Conservation (phyloP, 2,888 invertebrate species). For the Sphaerolaimus hirsutus region DNA sequence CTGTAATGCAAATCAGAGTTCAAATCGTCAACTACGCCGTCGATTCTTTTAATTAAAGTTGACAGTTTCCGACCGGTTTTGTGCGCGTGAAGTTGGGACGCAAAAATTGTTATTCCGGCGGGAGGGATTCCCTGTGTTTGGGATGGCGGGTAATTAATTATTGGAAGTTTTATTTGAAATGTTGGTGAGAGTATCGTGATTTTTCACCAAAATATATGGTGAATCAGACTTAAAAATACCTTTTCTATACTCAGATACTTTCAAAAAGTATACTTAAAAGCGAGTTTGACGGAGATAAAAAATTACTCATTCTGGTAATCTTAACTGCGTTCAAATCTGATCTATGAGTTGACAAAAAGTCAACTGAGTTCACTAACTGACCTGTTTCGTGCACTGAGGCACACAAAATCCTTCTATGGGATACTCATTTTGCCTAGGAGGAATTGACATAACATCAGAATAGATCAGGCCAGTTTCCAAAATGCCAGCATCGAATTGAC, state of each 20-base stretch:
- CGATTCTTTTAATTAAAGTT: slow-evolving; percentile 60
- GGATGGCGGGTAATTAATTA: no score
- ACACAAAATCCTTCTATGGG: slow-evolving; percentile 66
- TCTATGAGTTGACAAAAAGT: no score
- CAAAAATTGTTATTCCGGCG: slow-evolving; percentile 76
- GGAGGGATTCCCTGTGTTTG: no score
- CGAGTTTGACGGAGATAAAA: no score
- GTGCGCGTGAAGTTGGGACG: slow-evolving; percentile 89
- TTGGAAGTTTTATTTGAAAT: no score
- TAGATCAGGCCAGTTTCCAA: slow-evolving; percentile 91
- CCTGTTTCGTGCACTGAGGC: slow-evolving; percentile 68
- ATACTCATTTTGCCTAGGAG: slow-evolving; percentile 52
- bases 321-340: no score
- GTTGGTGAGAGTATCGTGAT: no score
- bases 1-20: slow-evolving; percentile 85
- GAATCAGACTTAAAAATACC: no score
- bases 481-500: slow-evolving; percentile 69
- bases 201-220: no score
- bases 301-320: no score
- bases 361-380: slow-evolving; percentile 34
- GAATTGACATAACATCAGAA: slow-evolving; percentile 91
- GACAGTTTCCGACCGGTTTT: slow-evolving; percentile 56
- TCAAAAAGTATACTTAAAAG: no score
- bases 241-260: no score
- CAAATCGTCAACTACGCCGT: slow-evolving; percentile 52